Conservation (phyloP, 2,113 vertebrate genomes). For the Nyctereutes procyonoides region DNA sequence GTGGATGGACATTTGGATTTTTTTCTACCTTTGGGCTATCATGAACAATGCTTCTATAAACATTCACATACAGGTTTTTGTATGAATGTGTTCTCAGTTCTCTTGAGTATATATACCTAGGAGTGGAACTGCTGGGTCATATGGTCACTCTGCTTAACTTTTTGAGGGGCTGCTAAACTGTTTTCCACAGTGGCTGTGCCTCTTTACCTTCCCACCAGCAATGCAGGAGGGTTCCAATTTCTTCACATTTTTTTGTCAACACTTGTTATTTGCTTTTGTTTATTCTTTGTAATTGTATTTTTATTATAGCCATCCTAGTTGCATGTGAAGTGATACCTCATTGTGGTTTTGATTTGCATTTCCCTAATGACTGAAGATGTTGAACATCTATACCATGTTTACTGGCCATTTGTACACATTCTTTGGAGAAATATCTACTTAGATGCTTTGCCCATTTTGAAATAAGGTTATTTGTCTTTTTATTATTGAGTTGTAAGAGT, state of each 20-base stretch:
- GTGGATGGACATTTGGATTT: background rate
- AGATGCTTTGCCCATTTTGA: background rate
- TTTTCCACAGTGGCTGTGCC: background rate
- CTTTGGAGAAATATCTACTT: conserved; percentile 37
- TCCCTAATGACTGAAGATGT: background rate
- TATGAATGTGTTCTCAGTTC: background rate
- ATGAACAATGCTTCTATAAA: background rate
- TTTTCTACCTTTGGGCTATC: conserved; percentile 32
- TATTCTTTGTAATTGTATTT: background rate
- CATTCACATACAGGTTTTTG: conserved; percentile 11
- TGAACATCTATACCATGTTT: background rate
- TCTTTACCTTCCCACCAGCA: conserved; percentile 36
- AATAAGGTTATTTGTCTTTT: conserved; percentile 22
- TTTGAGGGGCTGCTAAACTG: background rate
- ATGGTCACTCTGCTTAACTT: background rate
- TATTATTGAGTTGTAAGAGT: background rate
- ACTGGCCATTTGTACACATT: conserved; percentile 13
- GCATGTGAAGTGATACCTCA: background rate
- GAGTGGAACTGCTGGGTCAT: background rate
- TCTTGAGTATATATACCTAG: background rate
- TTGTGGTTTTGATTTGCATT: conserved; percentile 36
- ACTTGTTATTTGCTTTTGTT: background rate
- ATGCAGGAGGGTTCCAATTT: background rate
- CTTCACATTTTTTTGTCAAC: background rate
- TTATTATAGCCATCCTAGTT: background rate